Evolutionary conservation across 2,113 vertebrate species (phyloP).

Genomic region (Oreochromis aureus): DNA sequence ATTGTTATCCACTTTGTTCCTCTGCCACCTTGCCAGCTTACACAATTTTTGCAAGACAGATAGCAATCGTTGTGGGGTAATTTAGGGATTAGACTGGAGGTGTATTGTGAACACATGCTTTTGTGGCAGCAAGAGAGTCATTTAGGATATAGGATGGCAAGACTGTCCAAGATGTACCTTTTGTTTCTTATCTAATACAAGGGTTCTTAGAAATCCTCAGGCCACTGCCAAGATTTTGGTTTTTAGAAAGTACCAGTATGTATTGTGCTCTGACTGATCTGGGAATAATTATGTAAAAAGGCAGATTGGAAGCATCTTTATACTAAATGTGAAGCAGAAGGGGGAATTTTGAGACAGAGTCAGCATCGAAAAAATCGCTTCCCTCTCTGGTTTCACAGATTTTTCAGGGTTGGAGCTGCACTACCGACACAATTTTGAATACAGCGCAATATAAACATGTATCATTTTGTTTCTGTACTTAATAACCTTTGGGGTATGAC

Average conservation of each 20-base stretch:
- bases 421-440: background rate
- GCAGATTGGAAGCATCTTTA: background rate
- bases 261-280: background rate
- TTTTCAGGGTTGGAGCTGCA: background rate
- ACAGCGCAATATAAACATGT: background rate
- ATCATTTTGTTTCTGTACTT: background rate
- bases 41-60: slow-evolving; percentile 48
- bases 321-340: background rate
- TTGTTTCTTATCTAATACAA: slow-evolving; percentile 25
- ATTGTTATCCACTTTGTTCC: slow-evolving; percentile 67
- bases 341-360: background rate
- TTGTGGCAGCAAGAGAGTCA: slow-evolving; percentile 5
- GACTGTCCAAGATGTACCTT: background rate
- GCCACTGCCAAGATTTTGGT: background rate
- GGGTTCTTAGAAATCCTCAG: slow-evolving; percentile 4
- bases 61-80: slow-evolving; percentile 50
- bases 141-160: slow-evolving; percentile 6
- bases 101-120: slow-evolving; percentile 48
- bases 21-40: slow-evolving; percentile 44
- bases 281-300: background rate
- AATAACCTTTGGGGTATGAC: background rate
- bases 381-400: background rate
- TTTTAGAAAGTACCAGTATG: background rate
- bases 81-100: slow-evolving; percentile 59
- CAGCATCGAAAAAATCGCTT: background rate